Evolutionary conservation across 2,113 vertebrate species (phyloP).

Genomic region (Dissostichus mawsoni): DNA sequence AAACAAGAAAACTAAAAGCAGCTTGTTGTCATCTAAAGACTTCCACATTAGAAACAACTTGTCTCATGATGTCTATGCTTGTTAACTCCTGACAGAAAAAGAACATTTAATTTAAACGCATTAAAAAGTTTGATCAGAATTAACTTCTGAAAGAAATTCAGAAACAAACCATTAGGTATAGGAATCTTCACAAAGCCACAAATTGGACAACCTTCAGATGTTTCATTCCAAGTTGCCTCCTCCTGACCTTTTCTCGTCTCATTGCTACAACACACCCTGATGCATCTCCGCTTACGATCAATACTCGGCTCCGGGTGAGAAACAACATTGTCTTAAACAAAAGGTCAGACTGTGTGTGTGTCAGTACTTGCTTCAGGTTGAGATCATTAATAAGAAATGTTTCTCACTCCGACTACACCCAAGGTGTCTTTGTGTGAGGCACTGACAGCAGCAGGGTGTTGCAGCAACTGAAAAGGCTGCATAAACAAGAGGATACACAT

Average conservation of each 20-base stretch:
- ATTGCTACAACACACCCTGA: not conserved
- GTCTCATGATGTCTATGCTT: not conserved
- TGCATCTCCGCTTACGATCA: slow-evolving; percentile 22
- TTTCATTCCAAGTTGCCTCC: slow-evolving; percentile 5
- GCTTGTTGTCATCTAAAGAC: not conserved
- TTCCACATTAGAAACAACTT: not conserved
- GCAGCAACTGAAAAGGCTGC: not conserved
- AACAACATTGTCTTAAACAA: not conserved
- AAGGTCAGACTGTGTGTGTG: slow-evolving; percentile 7
- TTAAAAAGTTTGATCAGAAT: not conserved
- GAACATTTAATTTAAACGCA: not conserved
- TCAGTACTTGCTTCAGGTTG: not conserved
- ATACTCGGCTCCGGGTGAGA: not conserved
- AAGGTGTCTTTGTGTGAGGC: not conserved
- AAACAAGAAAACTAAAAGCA: not conserved
- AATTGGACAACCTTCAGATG: not conserved
- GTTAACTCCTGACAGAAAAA: not conserved
- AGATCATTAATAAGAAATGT: not conserved
- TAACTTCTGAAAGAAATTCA: not conserved
- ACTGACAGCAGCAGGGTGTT: not conserved
- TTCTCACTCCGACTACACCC: not conserved
- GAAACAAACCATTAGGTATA: not conserved
- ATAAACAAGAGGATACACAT: not conserved
- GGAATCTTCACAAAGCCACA: not conserved
- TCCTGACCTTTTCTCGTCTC: slow-evolving; percentile 13